Conservation (phyloP, 2,797 vertebrate genomes). For the Champsocephalus gunnari region DNA sequence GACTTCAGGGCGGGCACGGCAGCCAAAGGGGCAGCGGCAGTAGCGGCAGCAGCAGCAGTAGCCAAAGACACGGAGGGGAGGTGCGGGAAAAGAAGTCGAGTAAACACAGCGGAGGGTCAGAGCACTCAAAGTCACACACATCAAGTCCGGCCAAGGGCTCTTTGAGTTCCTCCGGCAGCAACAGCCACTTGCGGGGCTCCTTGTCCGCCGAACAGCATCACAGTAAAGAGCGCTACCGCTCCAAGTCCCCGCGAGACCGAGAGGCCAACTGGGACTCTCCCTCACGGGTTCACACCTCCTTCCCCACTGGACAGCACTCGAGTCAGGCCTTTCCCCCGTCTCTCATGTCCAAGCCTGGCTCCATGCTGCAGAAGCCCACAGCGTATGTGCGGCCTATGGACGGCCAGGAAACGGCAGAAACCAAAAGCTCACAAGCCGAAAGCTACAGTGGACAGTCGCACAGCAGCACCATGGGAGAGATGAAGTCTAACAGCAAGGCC, state of each 20-base stretch:
- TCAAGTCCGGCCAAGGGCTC: constrained; percentile 93
- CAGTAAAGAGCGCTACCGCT: constrained; percentile 93
- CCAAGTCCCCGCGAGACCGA: constrained; percentile 95
- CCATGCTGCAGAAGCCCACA: constrained; percentile 98
- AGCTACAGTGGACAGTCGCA: constrained; percentile 92
- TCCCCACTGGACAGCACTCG: constrained; percentile 92
- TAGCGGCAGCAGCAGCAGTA: constrained; percentile 78
- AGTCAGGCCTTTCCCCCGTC: constrained; percentile 95
- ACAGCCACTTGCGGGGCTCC: constrained; percentile 88
- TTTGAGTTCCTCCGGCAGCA: constrained; percentile 82
- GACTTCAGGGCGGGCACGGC: constrained; percentile 86
- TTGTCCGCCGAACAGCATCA: constrained; percentile 93
- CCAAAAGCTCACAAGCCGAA: constrained; percentile 93
- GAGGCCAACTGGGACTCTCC: constrained; percentile 98
- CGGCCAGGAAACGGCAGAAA: constrained; percentile 96
- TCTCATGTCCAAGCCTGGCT: constrained; percentile 94
- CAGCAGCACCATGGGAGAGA: constrained; percentile 89
- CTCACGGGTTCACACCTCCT: constrained; percentile 92
- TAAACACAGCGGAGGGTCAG: constrained; percentile 90
- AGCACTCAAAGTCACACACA: constrained; percentile 94
- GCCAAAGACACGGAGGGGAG: constrained; percentile 93
- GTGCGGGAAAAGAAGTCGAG: constrained; percentile 89
- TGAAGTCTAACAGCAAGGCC: constrained; percentile 95
- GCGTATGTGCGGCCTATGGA: constrained; percentile 99
- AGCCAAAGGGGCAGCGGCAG: constrained; percentile 83